Evolutionary conservation across 2,113 vertebrate genomes (phyloP).

Genomic region (Talpa occidentalis): DNA sequence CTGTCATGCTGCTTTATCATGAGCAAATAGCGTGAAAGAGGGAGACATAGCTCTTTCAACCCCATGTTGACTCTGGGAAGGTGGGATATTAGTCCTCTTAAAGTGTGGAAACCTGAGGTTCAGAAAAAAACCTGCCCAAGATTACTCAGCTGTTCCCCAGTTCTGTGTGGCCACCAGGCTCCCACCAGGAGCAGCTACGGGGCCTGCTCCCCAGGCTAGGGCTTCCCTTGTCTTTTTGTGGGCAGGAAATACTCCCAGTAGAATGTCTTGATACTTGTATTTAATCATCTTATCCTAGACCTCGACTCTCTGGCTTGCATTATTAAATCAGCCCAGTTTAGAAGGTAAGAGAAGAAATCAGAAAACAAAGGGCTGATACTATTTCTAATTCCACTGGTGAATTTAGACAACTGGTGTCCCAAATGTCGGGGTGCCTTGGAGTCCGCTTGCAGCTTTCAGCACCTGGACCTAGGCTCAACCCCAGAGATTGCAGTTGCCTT

Average conservation of each 20-base stretch:
- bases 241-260: too few species aligned
- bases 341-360: background rate
- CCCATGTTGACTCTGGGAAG: rapidly evolving
- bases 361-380: background rate
- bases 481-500: background rate
- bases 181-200: too few species aligned
- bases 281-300: background rate
- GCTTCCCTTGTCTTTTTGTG: too few species aligned
- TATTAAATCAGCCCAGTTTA: background rate
- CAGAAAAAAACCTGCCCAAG: background rate
- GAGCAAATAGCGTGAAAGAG: background rate
- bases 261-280: background rate
- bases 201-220: too few species aligned
- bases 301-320: background rate
- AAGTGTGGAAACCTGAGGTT: background rate
- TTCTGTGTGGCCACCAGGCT: background rate
- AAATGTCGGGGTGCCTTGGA: background rate
- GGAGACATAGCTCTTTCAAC: rapidly evolving
- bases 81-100: background rate
- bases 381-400: background rate
- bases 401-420: background rate
- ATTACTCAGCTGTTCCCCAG: background rate
- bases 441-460: background rate
- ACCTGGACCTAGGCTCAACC: background rate
- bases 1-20: rapidly evolving